phyloP scores from a whole-genome alignment of 1,140 invertebrate species.

The Neoseiulus cucumeris region DNA sequence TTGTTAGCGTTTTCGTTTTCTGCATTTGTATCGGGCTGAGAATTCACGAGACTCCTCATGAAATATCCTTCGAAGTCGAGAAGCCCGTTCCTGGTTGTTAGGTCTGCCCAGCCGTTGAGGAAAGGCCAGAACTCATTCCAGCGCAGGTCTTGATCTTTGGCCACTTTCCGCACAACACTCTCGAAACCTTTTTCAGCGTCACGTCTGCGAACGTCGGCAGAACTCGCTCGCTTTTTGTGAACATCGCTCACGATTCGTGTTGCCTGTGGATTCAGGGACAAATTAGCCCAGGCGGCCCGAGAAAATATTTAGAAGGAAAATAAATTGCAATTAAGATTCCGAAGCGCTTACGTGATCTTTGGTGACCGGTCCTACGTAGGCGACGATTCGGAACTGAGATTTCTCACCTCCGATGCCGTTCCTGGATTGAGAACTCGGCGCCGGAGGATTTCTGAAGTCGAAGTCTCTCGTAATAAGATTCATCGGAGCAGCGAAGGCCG shows the following conservation, averaged over 20 bases:
- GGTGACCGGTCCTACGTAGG: too few relatives aligned
- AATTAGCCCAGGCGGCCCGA: too few relatives aligned
- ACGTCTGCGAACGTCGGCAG: slow-evolving; percentile 37
- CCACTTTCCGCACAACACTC: slow-evolving; percentile 49
- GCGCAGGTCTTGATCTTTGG: slow-evolving; percentile 46
- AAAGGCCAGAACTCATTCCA: slow-evolving; percentile 86
- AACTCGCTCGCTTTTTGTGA: slow-evolving; percentile 19
- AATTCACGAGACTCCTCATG: neutral
- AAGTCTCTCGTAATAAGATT: slow-evolving; percentile 43
- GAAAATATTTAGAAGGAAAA: too few relatives aligned
- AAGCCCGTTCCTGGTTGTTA: slow-evolving; percentile 46
- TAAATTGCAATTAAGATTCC: too few relatives aligned
- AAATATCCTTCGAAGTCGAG: slow-evolving; percentile 49
- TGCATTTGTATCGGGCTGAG: too few relatives aligned
- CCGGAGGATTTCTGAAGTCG: slow-evolving; percentile 26
- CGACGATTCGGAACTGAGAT: too few relatives aligned
- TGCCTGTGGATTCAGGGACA: too few relatives aligned
- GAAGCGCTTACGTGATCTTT: too few relatives aligned
- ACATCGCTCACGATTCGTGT: slow-evolving; percentile 9
- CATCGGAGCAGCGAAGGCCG: slow-evolving; percentile 24
- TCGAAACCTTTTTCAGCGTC: slow-evolving; percentile 68
- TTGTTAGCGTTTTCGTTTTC: too few relatives aligned
- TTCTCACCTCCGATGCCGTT: too few relatives aligned
- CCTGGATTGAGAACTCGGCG: slow-evolving; percentile 21
- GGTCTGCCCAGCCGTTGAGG: slow-evolving; percentile 51